phyloP scores from a whole-genome alignment of 2,888 invertebrate species.

The Mantis religiosa region DNA sequence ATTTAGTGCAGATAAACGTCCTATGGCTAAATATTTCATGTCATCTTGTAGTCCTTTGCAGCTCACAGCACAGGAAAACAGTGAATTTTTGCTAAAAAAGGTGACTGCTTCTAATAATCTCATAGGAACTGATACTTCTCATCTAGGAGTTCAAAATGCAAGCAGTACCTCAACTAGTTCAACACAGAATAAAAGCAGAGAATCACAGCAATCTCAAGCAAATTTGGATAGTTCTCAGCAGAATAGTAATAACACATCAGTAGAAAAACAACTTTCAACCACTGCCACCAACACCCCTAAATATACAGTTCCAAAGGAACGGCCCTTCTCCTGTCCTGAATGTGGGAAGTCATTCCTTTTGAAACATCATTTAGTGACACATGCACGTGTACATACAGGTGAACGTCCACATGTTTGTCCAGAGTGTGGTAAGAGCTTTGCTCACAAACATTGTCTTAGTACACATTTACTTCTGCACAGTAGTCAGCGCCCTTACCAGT shows the following conservation, averaged over 20 bases:
- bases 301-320: conserved; percentile 34
- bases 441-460: conserved; percentile 77
- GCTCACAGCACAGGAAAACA: conserved; percentile 71
- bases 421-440: conserved; percentile 77
- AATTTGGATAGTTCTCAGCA: not conserved
- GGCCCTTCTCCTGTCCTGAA: conserved; percentile 39
- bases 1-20: conserved; percentile 44
- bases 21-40: conserved; percentile 60
- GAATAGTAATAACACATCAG: not conserved
- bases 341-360: conserved; percentile 39
- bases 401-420: conserved; percentile 74
- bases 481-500: conserved; percentile 76
- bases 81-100: conserved; percentile 71
- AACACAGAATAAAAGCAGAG: conserved; percentile 18
- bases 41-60: conserved; percentile 69
- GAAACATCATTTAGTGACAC: conserved; percentile 57
- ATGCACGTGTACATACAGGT: conserved; percentile 73
- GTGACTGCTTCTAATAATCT: conserved; percentile 51
- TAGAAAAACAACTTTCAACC: not conserved
- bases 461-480: conserved; percentile 78
- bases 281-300: not conserved
- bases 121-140: conserved; percentile 5
- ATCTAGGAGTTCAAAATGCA: not conserved
- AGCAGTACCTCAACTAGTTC: not conserved
- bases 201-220: not conserved